Evolutionary conservation across 2,113 vertebrate species (phyloP).

Genomic region (Pelvicachromis taeniatus): DNA sequence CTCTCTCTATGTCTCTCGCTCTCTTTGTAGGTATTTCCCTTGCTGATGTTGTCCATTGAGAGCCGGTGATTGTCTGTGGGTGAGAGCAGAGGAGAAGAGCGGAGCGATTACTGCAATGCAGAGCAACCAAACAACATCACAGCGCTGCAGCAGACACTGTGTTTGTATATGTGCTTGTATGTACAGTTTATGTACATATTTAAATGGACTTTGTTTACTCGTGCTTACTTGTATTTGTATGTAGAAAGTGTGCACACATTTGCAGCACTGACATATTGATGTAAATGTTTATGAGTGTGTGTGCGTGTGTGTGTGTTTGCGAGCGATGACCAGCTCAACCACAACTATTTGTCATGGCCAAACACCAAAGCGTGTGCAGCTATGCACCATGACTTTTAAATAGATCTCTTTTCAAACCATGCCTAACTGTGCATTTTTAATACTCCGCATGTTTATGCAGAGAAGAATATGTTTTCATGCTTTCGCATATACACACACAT

Average conservation of each 20-base stretch:
- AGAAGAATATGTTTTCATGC: slow-evolving; percentile 45
- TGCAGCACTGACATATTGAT: not conserved
- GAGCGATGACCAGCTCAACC: slow-evolving; percentile 37
- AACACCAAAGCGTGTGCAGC: slow-evolving; percentile 63
- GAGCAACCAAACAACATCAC: slow-evolving; percentile 51
- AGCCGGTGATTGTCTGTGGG: slow-evolving; percentile 59
- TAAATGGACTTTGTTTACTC: slow-evolving; percentile 15
- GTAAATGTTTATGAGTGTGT: slow-evolving; percentile 30
- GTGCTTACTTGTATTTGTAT: slow-evolving; percentile 4
- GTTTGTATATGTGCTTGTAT: slow-evolving; percentile 26
- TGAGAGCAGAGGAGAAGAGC: slow-evolving; percentile 51
- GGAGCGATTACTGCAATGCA: slow-evolving; percentile 70
- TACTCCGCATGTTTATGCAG: slow-evolving; percentile 46
- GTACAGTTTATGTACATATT: slow-evolving; percentile 48
- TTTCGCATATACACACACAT: not conserved
- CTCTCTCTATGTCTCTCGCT: not conserved
- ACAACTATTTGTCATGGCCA: slow-evolving; percentile 64
- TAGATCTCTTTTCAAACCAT: slow-evolving; percentile 60
- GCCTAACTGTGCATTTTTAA: slow-evolving; percentile 58
- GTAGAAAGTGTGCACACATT: not conserved
- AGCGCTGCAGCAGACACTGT: slow-evolving; percentile 9
- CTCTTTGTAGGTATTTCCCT: slow-evolving; percentile 56
- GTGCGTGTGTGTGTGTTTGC: slow-evolving; percentile 7
- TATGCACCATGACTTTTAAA: slow-evolving; percentile 65
- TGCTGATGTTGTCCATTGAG: slow-evolving; percentile 61